phyloP scores from a whole-genome alignment of 2,797 vertebrate species.

The Aratinga solstitialis region DNA sequence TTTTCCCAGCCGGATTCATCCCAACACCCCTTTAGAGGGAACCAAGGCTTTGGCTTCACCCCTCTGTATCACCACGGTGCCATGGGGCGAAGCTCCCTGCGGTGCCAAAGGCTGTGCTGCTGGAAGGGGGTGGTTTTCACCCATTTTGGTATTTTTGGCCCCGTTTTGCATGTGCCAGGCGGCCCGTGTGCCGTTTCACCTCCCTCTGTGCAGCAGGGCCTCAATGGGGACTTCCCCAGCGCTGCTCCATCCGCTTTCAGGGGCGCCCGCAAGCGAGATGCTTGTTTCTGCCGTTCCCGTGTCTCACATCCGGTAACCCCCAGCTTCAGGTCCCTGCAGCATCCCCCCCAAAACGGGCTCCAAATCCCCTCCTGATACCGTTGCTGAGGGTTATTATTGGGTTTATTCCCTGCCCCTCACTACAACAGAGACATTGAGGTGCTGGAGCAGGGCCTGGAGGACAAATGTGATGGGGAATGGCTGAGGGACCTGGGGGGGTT shows the following conservation, averaged over 20 bases:
- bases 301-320: neutral
- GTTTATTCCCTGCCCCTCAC: neutral
- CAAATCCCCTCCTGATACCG: accelerated
- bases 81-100: accelerated
- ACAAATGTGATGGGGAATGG: neutral
- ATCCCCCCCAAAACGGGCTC: accelerated
- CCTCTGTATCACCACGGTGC: accelerated
- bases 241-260: neutral
- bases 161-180: neutral
- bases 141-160: neutral
- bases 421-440: neutral
- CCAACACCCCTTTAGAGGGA: accelerated
- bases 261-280: neutral
- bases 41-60: accelerated
- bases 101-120: neutral
- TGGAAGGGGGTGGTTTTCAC: neutral
- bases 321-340: accelerated
- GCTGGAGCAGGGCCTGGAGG: neutral
- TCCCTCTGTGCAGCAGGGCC: accelerated
- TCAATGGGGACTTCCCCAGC: neutral
- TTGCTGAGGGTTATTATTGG: neutral
- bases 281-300: accelerated
- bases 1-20: accelerated
- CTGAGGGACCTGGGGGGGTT: neutral
- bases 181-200: accelerated